A percentile compares a stretch with the other conserved stretches of the same genome.
These are phyloP conservation scores for Leuciscus waleckii DNA, from an alignment of 2,797 vertebrate species.

Conservation along the genomic window DNA sequence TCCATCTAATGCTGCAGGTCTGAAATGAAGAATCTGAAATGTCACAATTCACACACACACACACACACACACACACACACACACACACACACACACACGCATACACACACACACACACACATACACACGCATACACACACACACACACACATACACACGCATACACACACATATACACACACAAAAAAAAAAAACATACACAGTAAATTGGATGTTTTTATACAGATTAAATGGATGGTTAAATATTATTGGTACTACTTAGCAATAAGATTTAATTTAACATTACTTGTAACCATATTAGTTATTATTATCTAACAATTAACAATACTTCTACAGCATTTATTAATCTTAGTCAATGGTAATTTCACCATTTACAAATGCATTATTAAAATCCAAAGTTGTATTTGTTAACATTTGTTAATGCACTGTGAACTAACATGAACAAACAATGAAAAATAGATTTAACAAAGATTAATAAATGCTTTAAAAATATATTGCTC, in stretches of 20 bases:
- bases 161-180: not conserved
- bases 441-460: not conserved
- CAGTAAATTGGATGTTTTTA: not conserved
- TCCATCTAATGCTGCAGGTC: constrained; percentile 99
- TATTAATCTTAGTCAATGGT: not conserved
- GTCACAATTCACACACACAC: not conserved
- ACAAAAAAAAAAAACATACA: not conserved
- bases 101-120: no score
- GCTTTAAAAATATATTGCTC: not conserved
- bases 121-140: no score
- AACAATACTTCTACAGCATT: not conserved
- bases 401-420: constrained; percentile 5
- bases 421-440: not conserved
- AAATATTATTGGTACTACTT: not conserved
- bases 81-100: no score
- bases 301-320: not conserved
- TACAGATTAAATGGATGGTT: not conserved
- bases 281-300: not conserved
- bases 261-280: not conserved
- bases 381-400: not conserved
- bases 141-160: no score
- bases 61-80: no score
- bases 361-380: not conserved
- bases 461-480: not conserved
- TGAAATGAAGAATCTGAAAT: not conserved